Conservation (phyloP, 2,797 vertebrate genomes). For the Danio choprae region DNA sequence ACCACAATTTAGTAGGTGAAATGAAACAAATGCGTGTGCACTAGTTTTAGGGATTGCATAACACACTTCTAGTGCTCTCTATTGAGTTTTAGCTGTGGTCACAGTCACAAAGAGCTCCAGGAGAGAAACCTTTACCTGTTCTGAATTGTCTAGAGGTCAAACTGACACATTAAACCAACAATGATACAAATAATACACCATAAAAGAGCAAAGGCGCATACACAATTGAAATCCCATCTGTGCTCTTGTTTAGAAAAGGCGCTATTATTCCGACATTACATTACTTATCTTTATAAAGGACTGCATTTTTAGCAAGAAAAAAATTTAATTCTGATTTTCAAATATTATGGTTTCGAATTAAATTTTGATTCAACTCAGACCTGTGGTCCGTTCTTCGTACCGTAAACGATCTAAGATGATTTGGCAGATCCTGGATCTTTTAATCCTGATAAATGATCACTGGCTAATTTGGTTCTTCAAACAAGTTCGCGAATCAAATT, state of each 20-base stretch:
- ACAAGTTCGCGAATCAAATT: no score
- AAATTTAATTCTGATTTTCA: neutral
- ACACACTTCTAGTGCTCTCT: slow-evolving; percentile 22
- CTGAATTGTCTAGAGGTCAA: slow-evolving; percentile 39
- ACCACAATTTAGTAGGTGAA: slow-evolving; percentile 5
- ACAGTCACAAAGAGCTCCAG: slow-evolving; percentile 15
- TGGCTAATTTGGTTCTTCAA: no score
- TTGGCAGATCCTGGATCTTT: no score
- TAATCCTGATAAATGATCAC: no score
- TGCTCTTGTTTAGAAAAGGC: neutral
- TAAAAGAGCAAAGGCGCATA: neutral
- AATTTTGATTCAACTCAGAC: no score
- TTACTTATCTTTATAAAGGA: neutral
- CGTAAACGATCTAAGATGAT: no score
- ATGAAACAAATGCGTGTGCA: slow-evolving; percentile 1
- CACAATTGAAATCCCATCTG: neutral
- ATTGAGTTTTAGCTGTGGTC: slow-evolving; percentile 20
- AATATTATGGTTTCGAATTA: neutral
- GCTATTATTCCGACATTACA: neutral
- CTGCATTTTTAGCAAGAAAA: neutral
- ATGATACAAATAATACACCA: slow-evolving; percentile 21
- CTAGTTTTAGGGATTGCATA: slow-evolving; percentile 2
- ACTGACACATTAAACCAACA: slow-evolving; percentile 37
- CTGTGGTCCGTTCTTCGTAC: no score
- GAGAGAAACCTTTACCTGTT: slow-evolving; percentile 48